These are phyloP conservation scores for Calypte anna DNA, from an alignment of 2,113 vertebrate genomes.

Conservation along the genomic window DNA sequence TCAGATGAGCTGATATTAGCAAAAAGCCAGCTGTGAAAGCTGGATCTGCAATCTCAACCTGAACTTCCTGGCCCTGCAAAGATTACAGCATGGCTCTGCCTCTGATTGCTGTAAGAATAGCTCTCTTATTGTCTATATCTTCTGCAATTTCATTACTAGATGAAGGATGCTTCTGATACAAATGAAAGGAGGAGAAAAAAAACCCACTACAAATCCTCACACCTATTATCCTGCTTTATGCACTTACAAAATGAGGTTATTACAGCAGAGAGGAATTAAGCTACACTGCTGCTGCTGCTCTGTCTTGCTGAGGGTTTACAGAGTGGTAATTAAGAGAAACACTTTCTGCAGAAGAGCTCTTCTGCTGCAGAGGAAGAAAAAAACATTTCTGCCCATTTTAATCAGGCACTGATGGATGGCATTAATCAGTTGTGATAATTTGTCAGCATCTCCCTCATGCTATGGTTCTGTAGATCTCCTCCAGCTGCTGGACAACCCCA, in stretches of 20 bases:
- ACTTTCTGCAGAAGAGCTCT: constrained; percentile 28
- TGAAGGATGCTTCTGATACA: background rate
- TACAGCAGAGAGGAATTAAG: constrained; percentile 12
- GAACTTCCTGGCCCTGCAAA: background rate
- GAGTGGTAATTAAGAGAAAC: constrained; percentile 39
- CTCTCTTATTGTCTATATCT: background rate
- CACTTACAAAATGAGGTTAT: constrained; percentile 10
- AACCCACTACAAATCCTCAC: background rate
- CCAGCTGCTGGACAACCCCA: background rate
- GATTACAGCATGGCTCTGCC: background rate
- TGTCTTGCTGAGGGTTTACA: background rate
- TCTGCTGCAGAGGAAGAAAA: constrained; percentile 17
- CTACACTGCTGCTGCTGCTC: background rate
- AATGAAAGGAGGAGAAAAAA: background rate
- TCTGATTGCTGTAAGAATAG: background rate
- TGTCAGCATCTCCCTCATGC: background rate
- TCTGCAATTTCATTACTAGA: background rate
- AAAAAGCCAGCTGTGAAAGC: background rate
- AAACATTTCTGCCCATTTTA: constrained; percentile 27
- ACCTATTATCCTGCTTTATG: background rate
- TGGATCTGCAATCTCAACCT: background rate
- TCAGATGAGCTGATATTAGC: background rate
- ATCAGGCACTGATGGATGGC: constrained; percentile 7
- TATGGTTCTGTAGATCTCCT: background rate
- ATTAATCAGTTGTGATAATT: background rate